Conservation (phyloP, 2,888 invertebrate genomes). For the Taphrorychus bicolor region DNA sequence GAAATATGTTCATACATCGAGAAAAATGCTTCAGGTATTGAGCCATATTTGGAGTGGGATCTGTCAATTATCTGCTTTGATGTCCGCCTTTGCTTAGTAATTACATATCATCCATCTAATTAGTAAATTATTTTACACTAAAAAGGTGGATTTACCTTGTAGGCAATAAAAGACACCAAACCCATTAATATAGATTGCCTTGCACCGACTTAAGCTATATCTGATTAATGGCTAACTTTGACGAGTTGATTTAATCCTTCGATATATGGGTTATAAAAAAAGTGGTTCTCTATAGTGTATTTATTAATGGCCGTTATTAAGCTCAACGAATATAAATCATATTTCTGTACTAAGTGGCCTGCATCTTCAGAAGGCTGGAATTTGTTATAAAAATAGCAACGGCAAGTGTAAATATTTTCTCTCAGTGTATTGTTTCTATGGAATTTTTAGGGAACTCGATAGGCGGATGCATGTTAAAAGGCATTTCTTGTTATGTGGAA, state of each 20-base stretch:
- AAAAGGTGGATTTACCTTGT: too few species aligned
- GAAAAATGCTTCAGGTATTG: conserved; percentile 1
- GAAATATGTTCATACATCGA: too few species aligned
- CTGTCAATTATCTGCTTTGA: too few species aligned
- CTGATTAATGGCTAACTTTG: neutral
- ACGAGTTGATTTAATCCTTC: neutral
- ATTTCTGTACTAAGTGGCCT: too few species aligned
- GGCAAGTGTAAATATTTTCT: too few species aligned
- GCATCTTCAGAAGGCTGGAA: too few species aligned
- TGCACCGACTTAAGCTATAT: neutral
- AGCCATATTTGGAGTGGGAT: too few species aligned
- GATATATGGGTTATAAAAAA: neutral
- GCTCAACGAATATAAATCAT: neutral
- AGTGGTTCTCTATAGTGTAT: neutral
- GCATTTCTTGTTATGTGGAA: conserved; percentile 48
- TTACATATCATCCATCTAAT: too few species aligned
- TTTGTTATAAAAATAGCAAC: too few species aligned
- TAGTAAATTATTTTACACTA: too few species aligned
- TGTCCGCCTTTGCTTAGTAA: too few species aligned
- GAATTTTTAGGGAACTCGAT: conserved; percentile 42
- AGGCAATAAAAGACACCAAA: neutral
- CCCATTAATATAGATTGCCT: neutral
- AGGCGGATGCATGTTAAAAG: conserved; percentile 46
- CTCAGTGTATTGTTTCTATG: neutral
- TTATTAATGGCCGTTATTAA: neutral